Evolutionary conservation across 2,888 invertebrate species (phyloP), one percentile per base, ranked within the genome.

Genomic region (Leuctra nigra): DNA sequence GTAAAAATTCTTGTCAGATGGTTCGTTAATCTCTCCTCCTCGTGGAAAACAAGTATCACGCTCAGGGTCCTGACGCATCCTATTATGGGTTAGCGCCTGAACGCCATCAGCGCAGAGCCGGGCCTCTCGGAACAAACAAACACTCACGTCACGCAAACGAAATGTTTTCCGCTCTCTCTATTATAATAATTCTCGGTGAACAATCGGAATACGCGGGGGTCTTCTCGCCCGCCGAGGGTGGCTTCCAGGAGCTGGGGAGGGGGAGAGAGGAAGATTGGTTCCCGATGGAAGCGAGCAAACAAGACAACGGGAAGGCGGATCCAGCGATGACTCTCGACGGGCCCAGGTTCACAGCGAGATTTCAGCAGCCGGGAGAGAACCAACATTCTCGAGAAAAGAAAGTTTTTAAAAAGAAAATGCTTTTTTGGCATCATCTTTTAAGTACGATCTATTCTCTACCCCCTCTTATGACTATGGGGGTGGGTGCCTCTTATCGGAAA

Each of bases 141-240:
- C 50, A 35, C 50, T 11, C 13, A 33, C 50, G 35, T 2, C 41
- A 16, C 20, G 11, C n/a, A 22, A 50, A n/a, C 50, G 35, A 50
- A 50, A 50, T 50, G 50, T 50, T 50, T 50, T 50, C 50, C 50
- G 50, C 33, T 50, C 50, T 18, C 50, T 16, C 50, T 35, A 50
- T 50, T 50, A 50, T 50, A 50, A 50, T 50, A 50, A 50, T 50
- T 50, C 33, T 33, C 50, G 33, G 16, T 33, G 50, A 50, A 50
- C 35, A 50, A 50, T 50, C 20, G 50, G 35, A 20, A 23, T 9
- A n/a, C 20, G 20, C 18, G 41, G 2, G 6, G 41, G 18, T 18
- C 9, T 41, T 4, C 20, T 16, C 41, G 41, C 18, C 41, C 20
- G 20, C 39, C 4, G 36, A 36, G n/a, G 36, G 36, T 36, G 36